phyloP scores from a whole-genome alignment of 2,888 invertebrate species.

The Thereva unica region DNA sequence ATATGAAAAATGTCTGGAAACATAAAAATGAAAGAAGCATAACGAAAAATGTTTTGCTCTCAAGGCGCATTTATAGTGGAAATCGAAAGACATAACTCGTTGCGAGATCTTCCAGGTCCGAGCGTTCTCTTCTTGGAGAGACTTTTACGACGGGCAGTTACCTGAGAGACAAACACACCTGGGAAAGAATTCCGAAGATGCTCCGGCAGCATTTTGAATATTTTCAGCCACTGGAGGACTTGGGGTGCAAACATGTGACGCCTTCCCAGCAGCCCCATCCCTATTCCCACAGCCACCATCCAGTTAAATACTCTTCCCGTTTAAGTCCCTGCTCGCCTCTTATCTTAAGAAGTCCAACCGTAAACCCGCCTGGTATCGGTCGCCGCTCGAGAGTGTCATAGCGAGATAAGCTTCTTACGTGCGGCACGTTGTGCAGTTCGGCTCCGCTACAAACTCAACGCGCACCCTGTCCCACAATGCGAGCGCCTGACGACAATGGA shows the following conservation, averaged over 20 bases:
- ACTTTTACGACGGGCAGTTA: too few species aligned
- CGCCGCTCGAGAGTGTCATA: conserved; percentile 33
- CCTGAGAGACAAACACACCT: too few species aligned
- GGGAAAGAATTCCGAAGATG: too few species aligned
- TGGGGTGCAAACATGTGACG: not conserved
- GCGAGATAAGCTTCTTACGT: conserved; percentile 37
- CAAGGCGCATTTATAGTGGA: too few species aligned
- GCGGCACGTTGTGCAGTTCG: conserved; percentile 32
- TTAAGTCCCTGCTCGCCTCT: not conserved
- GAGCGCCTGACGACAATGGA: not conserved
- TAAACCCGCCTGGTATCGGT: not conserved
- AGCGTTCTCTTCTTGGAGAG: too few species aligned
- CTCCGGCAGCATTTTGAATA: too few species aligned
- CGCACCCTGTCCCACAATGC: not conserved
- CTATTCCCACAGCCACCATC: not conserved
- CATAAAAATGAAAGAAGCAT: not conserved
- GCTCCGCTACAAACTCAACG: not conserved
- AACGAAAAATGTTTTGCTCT: too few species aligned
- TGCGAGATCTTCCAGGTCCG: too few species aligned
- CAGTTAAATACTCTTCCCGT: not conserved
- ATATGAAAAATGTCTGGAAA: conserved; percentile 18
- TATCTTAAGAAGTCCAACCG: conserved; percentile 10
- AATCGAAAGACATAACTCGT: too few species aligned
- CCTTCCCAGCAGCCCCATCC: conserved; percentile 1
- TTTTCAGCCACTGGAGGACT: not conserved